Conservation (phyloP, 2,113 vertebrate genomes). For the Salvelinus sp. region DNA sequence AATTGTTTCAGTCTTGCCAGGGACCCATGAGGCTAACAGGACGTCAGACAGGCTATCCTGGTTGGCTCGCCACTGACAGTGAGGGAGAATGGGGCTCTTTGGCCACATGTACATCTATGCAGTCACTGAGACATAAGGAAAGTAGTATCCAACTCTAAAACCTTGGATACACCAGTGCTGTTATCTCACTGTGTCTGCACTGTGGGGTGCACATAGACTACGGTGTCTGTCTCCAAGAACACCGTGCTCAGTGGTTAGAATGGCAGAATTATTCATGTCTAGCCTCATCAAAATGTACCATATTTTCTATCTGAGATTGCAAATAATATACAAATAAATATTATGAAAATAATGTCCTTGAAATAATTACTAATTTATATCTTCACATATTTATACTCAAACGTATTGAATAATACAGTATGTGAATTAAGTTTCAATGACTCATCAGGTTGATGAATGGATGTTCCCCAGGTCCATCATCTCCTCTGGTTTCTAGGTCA, state of each 20-base stretch:
- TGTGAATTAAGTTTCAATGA: slow-evolving; percentile 18
- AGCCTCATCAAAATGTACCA: too few species aligned
- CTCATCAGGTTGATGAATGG: slow-evolving; percentile 38
- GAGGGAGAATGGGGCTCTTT: not conserved
- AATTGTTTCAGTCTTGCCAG: slow-evolving; percentile 6
- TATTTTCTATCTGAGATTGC: too few species aligned
- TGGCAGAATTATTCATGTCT: too few species aligned
- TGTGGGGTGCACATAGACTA: slow-evolving; percentile 28
- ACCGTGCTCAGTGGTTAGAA: too few species aligned
- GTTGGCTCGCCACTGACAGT: not conserved
- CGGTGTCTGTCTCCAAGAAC: too few species aligned
- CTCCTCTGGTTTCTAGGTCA: slow-evolving; percentile 57
- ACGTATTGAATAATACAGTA: not conserved
- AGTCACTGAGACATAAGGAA: slow-evolving; percentile 60
- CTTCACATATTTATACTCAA: not conserved
- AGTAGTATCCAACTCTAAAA: slow-evolving; percentile 62
- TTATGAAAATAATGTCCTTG: too few species aligned
- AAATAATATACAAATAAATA: too few species aligned
- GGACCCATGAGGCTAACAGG: not conserved
- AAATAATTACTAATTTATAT: too few species aligned
- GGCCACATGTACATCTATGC: slow-evolving; percentile 51
- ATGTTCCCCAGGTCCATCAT: slow-evolving; percentile 14
- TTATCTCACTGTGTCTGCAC: slow-evolving; percentile 39
- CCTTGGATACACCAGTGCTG: slow-evolving; percentile 70
- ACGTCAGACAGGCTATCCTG: not conserved